Evolutionary conservation across 2,113 vertebrate genomes (phyloP).

Genomic region (Etheostoma cragini): DNA sequence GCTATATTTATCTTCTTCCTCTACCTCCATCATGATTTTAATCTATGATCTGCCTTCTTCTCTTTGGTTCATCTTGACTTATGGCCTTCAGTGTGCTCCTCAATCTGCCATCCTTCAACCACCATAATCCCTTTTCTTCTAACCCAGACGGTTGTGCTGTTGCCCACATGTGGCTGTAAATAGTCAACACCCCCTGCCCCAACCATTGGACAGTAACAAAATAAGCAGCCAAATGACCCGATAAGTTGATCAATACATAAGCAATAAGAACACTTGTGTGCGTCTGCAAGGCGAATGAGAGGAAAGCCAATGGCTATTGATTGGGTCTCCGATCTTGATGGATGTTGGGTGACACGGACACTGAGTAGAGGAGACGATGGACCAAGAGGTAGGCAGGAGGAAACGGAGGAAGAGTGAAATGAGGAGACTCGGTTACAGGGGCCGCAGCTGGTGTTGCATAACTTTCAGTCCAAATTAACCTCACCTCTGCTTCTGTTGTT

Average conservation of each 20-base stretch:
- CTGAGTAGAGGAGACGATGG: constrained; percentile 34
- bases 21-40: constrained; percentile 20
- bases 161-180: constrained; percentile 44
- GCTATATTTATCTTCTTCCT: constrained; percentile 31
- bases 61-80: constrained; percentile 32
- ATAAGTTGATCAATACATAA: constrained; percentile 77
- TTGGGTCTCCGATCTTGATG: constrained; percentile 65
- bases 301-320: constrained; percentile 66
- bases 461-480: constrained; percentile 55
- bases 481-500: constrained; percentile 34
- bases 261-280: constrained; percentile 67
- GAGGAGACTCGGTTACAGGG: background rate
- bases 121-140: constrained; percentile 14
- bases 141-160: constrained; percentile 10
- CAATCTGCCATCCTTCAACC: constrained; percentile 1
- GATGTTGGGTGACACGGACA: constrained; percentile 52
- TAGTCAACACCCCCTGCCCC: constrained; percentile 49
- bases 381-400: constrained; percentile 9
- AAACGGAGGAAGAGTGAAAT: constrained; percentile 39
- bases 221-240: constrained; percentile 72
- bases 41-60: constrained; percentile 26
- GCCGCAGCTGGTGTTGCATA: constrained; percentile 35
- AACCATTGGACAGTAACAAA: constrained; percentile 69
- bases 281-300: constrained; percentile 53
- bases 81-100: constrained; percentile 1